A percentile compares a stretch with the other conserved stretches of the same genome.
phyloP scores from a whole-genome alignment of 2,888 invertebrate species.

The Diadromus collaris region DNA sequence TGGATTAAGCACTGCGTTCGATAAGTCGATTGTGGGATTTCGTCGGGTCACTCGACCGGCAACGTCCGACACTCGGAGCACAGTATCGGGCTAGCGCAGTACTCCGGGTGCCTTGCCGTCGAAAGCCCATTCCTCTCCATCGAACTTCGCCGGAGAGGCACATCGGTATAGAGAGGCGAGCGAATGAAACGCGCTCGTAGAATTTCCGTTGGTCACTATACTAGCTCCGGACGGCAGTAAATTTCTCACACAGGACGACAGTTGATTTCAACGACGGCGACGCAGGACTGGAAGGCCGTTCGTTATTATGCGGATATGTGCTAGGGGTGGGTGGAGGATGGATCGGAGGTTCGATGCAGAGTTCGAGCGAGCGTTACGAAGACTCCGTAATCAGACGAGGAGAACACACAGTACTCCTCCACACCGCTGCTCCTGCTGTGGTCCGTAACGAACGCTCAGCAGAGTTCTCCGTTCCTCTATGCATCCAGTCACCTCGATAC shows the following conservation, averaged over 20 bases:
- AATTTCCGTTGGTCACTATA: slow-evolving; percentile 21
- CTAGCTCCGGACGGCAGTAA: slow-evolving; percentile 23
- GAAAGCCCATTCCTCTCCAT: slow-evolving; percentile 23
- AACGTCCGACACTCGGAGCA: background rate
- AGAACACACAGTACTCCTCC: slow-evolving; percentile 38
- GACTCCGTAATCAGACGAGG: slow-evolving; percentile 56
- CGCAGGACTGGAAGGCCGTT: background rate
- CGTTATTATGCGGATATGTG: slow-evolving; percentile 37
- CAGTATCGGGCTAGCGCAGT: background rate
- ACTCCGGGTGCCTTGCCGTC: slow-evolving; percentile 6
- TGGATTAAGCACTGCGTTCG: slow-evolving; percentile 39
- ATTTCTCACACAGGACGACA: slow-evolving; percentile 23
- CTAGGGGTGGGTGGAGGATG: too few species aligned
- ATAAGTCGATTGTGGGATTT: slow-evolving; percentile 47
- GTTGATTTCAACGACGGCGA: slow-evolving; percentile 33
- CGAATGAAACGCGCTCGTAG: slow-evolving; percentile 26
- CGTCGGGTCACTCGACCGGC: slow-evolving; percentile 9
- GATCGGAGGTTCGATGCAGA: background rate
- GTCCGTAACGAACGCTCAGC: slow-evolving; percentile 54
- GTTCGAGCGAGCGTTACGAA: slow-evolving; percentile 35
- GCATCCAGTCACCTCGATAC: slow-evolving; percentile 32
- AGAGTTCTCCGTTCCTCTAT: slow-evolving; percentile 19
- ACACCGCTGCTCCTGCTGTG: slow-evolving; percentile 42
- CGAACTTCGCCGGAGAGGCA: slow-evolving; percentile 5
- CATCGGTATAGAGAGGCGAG: background rate